Percentiles rank a stretch among this genome's conserved stretches.
These are phyloP conservation scores for Dendroctonus ponderosae DNA, from an alignment of 1,140 invertebrate genomes.

Conservation along the genomic window DNA sequence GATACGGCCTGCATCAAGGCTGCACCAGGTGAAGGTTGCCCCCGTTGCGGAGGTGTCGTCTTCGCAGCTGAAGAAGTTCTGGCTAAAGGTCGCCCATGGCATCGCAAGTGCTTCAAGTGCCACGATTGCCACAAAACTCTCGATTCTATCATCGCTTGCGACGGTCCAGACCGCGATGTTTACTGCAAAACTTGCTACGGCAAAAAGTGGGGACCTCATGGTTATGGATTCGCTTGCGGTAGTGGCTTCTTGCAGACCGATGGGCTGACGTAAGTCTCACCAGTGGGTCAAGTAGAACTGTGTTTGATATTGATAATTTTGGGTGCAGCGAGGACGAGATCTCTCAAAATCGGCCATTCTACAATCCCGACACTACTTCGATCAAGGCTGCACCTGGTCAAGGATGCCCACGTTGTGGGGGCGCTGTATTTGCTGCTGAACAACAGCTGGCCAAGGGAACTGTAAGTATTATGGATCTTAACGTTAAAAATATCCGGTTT, in stretches of 20 bases:
- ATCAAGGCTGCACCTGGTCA: constrained; percentile 85
- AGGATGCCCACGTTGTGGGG: constrained; percentile 87
- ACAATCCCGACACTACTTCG: constrained; percentile 81
- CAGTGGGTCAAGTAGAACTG: too few relatives aligned
- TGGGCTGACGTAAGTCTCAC: constrained; percentile 71
- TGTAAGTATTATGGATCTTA: constrained; percentile 53
- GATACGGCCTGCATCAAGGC: constrained; percentile 79
- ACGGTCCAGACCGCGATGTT: constrained; percentile 84
- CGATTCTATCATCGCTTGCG: constrained; percentile 90
- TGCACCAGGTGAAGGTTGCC: constrained; percentile 81
- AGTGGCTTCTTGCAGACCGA: constrained; percentile 91
- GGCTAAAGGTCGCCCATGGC: constrained; percentile 88
- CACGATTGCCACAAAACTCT: constrained; percentile 87
- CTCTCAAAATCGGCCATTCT: constrained; percentile 70
- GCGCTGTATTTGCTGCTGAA: constrained; percentile 91
- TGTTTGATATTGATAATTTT: neutral
- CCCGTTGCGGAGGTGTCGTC: constrained; percentile 84
- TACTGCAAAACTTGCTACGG: constrained; percentile 93
- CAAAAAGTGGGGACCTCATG: constrained; percentile 92
- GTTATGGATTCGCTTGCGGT: constrained; percentile 92
- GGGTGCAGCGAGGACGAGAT: constrained; percentile 76
- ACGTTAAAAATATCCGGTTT: too few relatives aligned
- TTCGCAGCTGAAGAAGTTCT: constrained; percentile 88
- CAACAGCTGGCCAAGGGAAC: constrained; percentile 90
- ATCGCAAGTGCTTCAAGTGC: constrained; percentile 98